Conservation (phyloP, 1,140 invertebrate species). For the Dryas iulia region DNA sequence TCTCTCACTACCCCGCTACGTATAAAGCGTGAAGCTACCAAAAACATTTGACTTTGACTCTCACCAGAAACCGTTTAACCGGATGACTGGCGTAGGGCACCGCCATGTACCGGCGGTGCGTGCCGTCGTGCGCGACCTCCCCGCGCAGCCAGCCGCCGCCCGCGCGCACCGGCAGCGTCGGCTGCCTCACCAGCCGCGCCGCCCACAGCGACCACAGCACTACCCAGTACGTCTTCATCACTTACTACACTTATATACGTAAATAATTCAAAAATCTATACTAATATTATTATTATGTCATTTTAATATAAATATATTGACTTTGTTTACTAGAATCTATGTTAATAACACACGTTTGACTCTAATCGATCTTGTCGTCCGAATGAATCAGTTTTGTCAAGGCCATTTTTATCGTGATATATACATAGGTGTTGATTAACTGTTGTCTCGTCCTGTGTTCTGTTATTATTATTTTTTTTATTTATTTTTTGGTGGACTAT, state of each 20-base stretch:
- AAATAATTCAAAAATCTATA: too few relatives aligned
- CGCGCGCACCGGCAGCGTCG: constrained; percentile 41
- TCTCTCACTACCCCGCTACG: too few relatives aligned
- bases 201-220: constrained; percentile 67
- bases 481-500: not conserved
- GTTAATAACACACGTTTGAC: not conserved
- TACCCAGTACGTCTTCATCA: constrained; percentile 47
- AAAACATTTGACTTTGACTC: too few relatives aligned
- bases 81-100: constrained; percentile 53
- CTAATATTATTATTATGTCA: not conserved
- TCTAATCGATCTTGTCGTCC: not conserved
- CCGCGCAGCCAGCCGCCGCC: constrained; percentile 48
- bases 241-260: too few relatives aligned
- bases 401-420: not conserved
- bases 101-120: constrained; percentile 40
- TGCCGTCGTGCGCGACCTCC: constrained; percentile 44
- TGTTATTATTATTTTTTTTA: not conserved
- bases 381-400: not conserved
- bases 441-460: not conserved
- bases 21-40: too few relatives aligned
- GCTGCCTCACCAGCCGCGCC: constrained; percentile 51
- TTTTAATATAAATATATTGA: not conserved
- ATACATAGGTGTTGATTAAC: not conserved
- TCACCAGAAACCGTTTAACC: constrained; percentile 51
- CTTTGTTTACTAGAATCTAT: not conserved